Evolutionary conservation across 2,113 vertebrate genomes (phyloP).

Genomic region (Triplophysa siluroides): DNA sequence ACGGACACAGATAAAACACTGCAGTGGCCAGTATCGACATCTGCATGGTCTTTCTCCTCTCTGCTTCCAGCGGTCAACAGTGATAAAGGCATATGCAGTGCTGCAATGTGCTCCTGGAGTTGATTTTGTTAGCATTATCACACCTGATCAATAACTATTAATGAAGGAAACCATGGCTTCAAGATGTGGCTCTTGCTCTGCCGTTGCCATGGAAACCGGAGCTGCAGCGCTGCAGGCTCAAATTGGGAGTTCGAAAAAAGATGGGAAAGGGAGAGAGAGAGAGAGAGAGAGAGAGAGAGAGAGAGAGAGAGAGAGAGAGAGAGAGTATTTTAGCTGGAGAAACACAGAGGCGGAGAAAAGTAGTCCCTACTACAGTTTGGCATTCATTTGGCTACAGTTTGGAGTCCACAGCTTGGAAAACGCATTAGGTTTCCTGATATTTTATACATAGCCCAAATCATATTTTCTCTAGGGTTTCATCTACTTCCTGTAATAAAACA

Average conservation of each 20-base stretch:
- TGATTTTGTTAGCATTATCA: slow-evolving; percentile 47
- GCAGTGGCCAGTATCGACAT: slow-evolving; percentile 15
- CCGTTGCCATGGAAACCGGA: slow-evolving; percentile 80
- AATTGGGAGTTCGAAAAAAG: slow-evolving; percentile 70
- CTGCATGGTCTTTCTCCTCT: neutral
- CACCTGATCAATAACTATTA: slow-evolving; percentile 58
- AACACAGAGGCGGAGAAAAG: slow-evolving; percentile 1
- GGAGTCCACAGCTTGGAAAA: neutral
- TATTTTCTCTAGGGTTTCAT: neutral
- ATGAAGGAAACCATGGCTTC: slow-evolving; percentile 65
- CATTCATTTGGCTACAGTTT: too few relatives aligned
- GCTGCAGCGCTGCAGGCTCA: slow-evolving; percentile 76
- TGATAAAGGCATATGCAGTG: neutral
- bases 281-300: too few relatives aligned
- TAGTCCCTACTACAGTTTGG: neutral
- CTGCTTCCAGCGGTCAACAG: slow-evolving; percentile 6
- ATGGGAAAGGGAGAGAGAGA: neutral
- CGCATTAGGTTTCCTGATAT: neutral
- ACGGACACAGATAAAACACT: neutral
- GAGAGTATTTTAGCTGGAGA: slow-evolving; percentile 36
- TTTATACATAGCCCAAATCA: neutral
- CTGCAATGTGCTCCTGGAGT: slow-evolving; percentile 27
- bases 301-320: neutral
- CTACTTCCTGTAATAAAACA: neutral
- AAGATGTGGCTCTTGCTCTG: slow-evolving; percentile 71